Percentiles rank a stretch among this genome's conserved stretches.
Evolutionary conservation across 2,888 invertebrate species (phyloP).

Genomic region (Ommatoiulus sabulosus): DNA sequence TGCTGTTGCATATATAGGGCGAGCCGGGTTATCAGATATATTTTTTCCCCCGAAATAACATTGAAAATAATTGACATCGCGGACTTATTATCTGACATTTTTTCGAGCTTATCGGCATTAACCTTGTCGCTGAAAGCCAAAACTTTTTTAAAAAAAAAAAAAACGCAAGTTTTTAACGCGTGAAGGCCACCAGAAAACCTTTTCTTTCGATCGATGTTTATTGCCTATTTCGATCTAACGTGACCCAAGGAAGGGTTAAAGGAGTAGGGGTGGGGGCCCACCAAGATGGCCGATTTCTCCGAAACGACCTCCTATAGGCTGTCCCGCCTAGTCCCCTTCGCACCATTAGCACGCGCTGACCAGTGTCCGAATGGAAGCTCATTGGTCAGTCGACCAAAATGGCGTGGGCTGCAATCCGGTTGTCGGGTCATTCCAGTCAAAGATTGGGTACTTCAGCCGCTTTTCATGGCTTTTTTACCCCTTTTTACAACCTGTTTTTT

Average conservation of each 20-base stretch:
- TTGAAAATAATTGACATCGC: constrained; percentile 3
- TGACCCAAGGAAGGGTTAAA: constrained; percentile 43
- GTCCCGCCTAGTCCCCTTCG: not conserved
- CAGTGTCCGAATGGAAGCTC: not conserved
- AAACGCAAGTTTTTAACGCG: not conserved
- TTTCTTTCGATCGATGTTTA: constrained; percentile 42
- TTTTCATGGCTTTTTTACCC: not conserved
- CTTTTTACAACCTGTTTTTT: constrained; percentile 5
- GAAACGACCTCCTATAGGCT: not conserved
- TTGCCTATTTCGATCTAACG: constrained; percentile 18
- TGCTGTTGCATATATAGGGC: not conserved
- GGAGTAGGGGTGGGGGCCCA: not conserved
- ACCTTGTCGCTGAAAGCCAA: not conserved
- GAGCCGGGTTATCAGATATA: not conserved
- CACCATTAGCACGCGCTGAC: not conserved
- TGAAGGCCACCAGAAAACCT: constrained; percentile 11
- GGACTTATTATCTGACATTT: not conserved
- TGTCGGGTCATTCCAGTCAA: constrained; percentile 29
- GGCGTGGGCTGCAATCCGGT: constrained; percentile 12
- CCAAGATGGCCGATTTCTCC: not conserved
- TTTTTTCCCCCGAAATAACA: not conserved
- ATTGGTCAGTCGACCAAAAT: constrained; percentile 14
- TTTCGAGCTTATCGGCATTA: not conserved
- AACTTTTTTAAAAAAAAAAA: not conserved
- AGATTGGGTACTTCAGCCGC: not conserved